Base-by-base conservation (phyloP, 2,113 vertebrate species). In the Suncus etruscus region DNA sequence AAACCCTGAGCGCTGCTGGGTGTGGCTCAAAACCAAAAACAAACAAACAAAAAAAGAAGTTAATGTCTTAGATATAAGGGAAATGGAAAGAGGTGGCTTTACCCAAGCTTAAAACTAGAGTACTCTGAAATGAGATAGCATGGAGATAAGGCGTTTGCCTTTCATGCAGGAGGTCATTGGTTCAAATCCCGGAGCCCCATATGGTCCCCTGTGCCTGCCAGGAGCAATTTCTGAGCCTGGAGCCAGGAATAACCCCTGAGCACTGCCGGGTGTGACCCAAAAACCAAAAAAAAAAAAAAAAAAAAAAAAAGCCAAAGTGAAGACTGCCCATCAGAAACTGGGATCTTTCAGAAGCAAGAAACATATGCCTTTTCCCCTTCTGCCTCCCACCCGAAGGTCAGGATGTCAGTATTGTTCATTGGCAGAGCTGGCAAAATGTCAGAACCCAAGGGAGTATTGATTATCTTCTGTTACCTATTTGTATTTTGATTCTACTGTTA, bases 401-500 rank as follows among this genome's bases (percentile, higher is more conserved):
- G 16, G 25, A 29, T 14, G 1, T 51, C 24, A 58, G 29, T 6
- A 1, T 24, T 24, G 82, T 48, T 45, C 5, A 39, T 39, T 39
- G 39, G 39, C 39, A 58, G 81, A 89, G 82, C 16, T 63, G 10
- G 31, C 12, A 54, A 45, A 12, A 47, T 65, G 22, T 29, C 79
- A 88, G 72, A 27, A 39, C 54, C 29, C 24, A 50, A 8, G 11
- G n/a, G 11, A 86, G 12, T 16, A 54, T 88, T 32, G 48, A 15
- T 16, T 54, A 54, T 54, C 10, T 39, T 39, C 39, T 54, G 11
- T n/a, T 84, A 54, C 16, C 70, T 14, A 85, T 85, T 65, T 85
- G 15, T 51, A 58, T 87, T 47, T 86, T 77, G 73, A 87, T 83
- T 83, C 11, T 47, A 79, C 31, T 58, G 74, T 87, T 58, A 68